phyloP scores from a whole-genome alignment of 2,888 invertebrate species.

The Apotomis turbidana region DNA sequence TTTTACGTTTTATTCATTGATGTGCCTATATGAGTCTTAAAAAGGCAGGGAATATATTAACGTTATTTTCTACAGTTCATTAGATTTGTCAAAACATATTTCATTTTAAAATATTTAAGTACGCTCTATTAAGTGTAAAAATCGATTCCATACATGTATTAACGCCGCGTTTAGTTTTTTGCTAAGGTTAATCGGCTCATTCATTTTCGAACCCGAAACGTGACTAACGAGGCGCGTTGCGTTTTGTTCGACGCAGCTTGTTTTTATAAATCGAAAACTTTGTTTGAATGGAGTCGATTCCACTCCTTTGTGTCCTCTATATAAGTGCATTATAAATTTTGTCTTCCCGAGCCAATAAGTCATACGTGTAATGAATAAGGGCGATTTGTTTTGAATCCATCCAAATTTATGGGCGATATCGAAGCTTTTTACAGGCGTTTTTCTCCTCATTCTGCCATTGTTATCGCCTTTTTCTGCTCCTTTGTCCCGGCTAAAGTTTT shows the following conservation, averaged over 20 bases:
- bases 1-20: too few relatives aligned
- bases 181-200: constrained; percentile 54
- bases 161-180: constrained; percentile 54
- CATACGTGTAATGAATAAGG: constrained; percentile 84
- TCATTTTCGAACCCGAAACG: constrained; percentile 56
- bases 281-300: constrained; percentile 59
- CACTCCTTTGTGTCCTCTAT: constrained; percentile 69
- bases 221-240: constrained; percentile 76
- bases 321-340: constrained; percentile 77
- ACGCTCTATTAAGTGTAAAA: constrained; percentile 56
- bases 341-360: constrained; percentile 75
- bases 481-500: constrained; percentile 70
- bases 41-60: constrained; percentile 2
- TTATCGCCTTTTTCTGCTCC: constrained; percentile 78
- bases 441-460: constrained; percentile 77
- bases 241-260: constrained; percentile 63
- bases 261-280: constrained; percentile 60
- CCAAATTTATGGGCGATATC: constrained; percentile 82
- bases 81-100: constrained; percentile 48
- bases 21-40: not conserved
- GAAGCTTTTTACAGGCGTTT: constrained; percentile 79
- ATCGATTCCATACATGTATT: constrained; percentile 52
- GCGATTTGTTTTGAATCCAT: constrained; percentile 83
- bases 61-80: constrained; percentile 45
- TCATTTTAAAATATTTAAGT: constrained; percentile 46